phyloP scores from a whole-genome alignment of 2,797 vertebrate species.

The Parambassis ranga region DNA sequence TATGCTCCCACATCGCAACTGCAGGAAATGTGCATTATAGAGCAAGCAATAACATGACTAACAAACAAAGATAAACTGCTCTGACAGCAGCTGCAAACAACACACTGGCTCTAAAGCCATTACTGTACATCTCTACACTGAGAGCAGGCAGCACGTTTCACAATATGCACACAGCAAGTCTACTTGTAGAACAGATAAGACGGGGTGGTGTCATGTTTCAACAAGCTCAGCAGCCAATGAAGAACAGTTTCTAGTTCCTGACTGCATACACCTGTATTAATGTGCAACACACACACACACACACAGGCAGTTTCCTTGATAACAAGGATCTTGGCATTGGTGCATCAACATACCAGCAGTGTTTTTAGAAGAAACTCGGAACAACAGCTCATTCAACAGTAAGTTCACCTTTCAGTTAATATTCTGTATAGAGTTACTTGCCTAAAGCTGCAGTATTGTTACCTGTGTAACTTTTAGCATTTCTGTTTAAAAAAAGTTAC shows the following conservation, averaged over 20 bases:
- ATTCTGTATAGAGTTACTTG: background rate
- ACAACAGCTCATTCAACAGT: slow-evolving; percentile 49
- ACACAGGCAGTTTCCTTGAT: slow-evolving; percentile 68
- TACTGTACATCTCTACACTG: slow-evolving; percentile 6
- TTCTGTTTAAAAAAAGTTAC: background rate
- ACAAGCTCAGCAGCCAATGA: slow-evolving; percentile 72
- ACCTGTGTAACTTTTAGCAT: background rate
- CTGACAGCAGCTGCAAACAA: slow-evolving; percentile 7
- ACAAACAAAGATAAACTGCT: background rate
- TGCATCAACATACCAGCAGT: slow-evolving; percentile 56
- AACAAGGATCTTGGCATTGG: slow-evolving; percentile 61
- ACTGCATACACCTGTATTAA: slow-evolving; percentile 70
- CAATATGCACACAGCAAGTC: slow-evolving; percentile 12
- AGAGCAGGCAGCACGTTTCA: slow-evolving; percentile 9
- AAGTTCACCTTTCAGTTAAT: slow-evolving; percentile 43
- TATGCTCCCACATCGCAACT: background rate
- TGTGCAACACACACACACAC: slow-evolving; percentile 37
- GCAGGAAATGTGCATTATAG: background rate
- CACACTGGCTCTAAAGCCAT: background rate
- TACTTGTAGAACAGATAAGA: slow-evolving; percentile 54
- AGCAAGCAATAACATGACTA: background rate
- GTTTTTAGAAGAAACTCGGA: slow-evolving; percentile 13
- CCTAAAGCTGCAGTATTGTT: background rate
- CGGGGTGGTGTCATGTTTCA: slow-evolving; percentile 76
- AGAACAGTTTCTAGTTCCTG: slow-evolving; percentile 46